These are phyloP conservation scores for Scaptomyza pallida DNA, from an alignment of 1,140 invertebrate genomes.

Conservation along the genomic window DNA sequence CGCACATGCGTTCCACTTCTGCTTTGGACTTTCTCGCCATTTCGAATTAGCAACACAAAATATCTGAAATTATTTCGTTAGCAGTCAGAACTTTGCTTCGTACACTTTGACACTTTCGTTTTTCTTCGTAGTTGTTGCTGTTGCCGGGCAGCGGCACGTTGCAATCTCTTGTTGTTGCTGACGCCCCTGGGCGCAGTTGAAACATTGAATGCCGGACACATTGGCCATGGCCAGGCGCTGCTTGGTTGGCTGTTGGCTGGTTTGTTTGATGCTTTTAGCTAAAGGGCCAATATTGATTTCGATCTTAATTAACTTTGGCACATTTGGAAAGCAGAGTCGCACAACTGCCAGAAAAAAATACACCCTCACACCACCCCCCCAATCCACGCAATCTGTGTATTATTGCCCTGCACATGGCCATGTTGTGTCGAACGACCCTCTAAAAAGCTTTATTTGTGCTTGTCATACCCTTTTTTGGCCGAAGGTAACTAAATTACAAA, in stretches of 20 bases:
- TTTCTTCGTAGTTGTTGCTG: constrained; percentile 36
- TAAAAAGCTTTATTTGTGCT: constrained; percentile 62
- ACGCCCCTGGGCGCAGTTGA: constrained; percentile 66
- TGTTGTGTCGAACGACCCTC: constrained; percentile 16
- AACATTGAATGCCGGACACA: constrained; percentile 48
- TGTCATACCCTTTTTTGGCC: constrained; percentile 16
- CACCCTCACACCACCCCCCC: background rate
- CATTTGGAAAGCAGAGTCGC: constrained; percentile 72
- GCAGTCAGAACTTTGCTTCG: constrained; percentile 64
- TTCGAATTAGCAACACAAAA: constrained; percentile 82
- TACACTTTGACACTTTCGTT: constrained; percentile 77
- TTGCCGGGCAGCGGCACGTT: constrained; percentile 38
- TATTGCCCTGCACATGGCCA: constrained; percentile 7
- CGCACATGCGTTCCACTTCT: constrained; percentile 56
- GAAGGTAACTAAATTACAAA: background rate
- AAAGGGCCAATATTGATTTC: constrained; percentile 83
- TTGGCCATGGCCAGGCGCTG: constrained; percentile 48
- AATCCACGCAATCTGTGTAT: constrained; percentile 3
- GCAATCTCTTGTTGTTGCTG: constrained; percentile 45
- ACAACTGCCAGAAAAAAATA: constrained; percentile 22
- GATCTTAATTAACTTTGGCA: constrained; percentile 83
- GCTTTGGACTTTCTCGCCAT: constrained; percentile 20
- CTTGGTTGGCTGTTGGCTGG: constrained; percentile 39
- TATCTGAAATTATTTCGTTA: constrained; percentile 81
- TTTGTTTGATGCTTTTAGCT: constrained; percentile 82